Evolutionary conservation across 2,888 invertebrate genomes (phyloP), one percentile per base, ranked within the genome.

Genomic region (Drosophila differens): DNA sequence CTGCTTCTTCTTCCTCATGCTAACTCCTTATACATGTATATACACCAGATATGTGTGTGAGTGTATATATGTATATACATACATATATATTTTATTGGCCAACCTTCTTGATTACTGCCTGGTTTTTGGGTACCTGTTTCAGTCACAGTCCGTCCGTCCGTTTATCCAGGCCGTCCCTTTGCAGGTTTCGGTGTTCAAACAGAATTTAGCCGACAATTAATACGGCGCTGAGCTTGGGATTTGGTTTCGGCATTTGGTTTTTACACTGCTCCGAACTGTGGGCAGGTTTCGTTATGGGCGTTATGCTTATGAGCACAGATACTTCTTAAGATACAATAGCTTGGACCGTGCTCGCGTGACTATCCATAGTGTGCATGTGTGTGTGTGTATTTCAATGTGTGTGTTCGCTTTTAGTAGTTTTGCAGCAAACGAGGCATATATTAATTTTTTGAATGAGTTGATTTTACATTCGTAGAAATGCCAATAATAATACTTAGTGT

Each of bases 131-230:
- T 79, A 79, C 78, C 78, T 79, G 81, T 81, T 78, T 52, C 51
- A 60, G 54, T 61, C 57, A 69, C 57, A 16, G 12, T 28, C 39
- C 19, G 53, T 62, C 67, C 9, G 67, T 62, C 57, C 37, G 49
- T 19, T 54, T 65, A 59, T 79, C 66, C 65, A 44, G 53, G 44
- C 76, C 62, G 69, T 69, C 63, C 74, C 62, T 60, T 76, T 55
- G 52, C 37, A 52, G 72, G 67, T 75, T 75, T 83, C 66, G 67
- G 70, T 70, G 80, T 85, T 85, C 90, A 89, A 85, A 89, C 77
- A 85, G 63, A 85, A 77, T 89, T 87, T 77, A 85, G 88, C 85
- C 88, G 90, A 89, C 90, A 89, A 82, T 89, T 85, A 89, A 89
- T 82, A 89, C 72, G 71, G 83, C 70, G 71, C 74, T 79, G 79